Conservation (phyloP, 2,888 invertebrate genomes). For the Endomychus coccineus region DNA sequence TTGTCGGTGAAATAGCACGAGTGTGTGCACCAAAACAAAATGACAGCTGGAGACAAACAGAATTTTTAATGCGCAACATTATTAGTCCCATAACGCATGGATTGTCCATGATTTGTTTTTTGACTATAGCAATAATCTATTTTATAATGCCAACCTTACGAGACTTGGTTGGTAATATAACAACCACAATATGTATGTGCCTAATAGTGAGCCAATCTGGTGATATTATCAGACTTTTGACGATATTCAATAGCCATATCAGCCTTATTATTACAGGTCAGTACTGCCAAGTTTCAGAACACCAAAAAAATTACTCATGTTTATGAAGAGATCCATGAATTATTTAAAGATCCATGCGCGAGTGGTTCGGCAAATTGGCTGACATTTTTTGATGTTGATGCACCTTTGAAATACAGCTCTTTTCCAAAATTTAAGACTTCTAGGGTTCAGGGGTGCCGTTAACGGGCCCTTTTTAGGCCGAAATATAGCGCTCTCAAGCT, state of each 20-base stretch:
- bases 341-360: too few species aligned
- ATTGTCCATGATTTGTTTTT: slow-evolving; percentile 61
- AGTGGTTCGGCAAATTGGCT: too few species aligned
- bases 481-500: too few species aligned
- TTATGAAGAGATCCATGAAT: too few species aligned
- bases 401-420: too few species aligned
- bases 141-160: slow-evolving; percentile 75
- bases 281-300: background rate
- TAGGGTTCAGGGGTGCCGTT: too few species aligned
- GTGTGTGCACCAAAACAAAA: slow-evolving; percentile 67
- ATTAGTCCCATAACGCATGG: slow-evolving; percentile 71
- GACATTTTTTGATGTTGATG: too few species aligned
- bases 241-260: slow-evolving; percentile 71
- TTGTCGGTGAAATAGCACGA: slow-evolving; percentile 60
- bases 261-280: slow-evolving; percentile 75
- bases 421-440: too few species aligned
- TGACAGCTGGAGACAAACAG: slow-evolving; percentile 65
- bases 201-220: slow-evolving; percentile 70
- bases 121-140: slow-evolving; percentile 69
- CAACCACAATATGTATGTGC: slow-evolving; percentile 73
- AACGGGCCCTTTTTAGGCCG: too few species aligned
- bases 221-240: slow-evolving; percentile 70
- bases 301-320: slow-evolving; percentile 2
- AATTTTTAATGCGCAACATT: slow-evolving; percentile 66
- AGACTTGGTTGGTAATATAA: slow-evolving; percentile 77